phyloP scores from a whole-genome alignment of 2,888 invertebrate species.

The Diarsia dahlii region DNA sequence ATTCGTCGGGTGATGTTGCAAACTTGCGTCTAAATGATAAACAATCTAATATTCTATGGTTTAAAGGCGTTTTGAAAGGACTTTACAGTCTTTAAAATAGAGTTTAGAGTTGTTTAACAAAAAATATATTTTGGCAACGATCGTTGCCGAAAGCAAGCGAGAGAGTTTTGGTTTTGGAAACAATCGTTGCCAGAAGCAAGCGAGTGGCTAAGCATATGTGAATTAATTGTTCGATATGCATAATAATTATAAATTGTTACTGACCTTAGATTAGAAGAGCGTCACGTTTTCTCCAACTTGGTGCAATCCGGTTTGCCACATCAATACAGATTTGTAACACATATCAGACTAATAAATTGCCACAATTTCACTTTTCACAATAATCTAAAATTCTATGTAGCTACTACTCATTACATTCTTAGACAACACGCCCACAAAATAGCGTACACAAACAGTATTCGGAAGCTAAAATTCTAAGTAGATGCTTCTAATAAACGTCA shows the following conservation, averaged over 20 bases:
- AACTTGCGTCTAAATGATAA: too few relatives aligned
- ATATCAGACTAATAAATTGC: slow-evolving; percentile 75
- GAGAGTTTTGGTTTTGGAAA: too few relatives aligned
- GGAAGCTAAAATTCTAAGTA: slow-evolving; percentile 78
- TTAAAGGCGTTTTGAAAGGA: too few relatives aligned
- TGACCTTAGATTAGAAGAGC: slow-evolving; percentile 88
- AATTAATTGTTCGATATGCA: slow-evolving; percentile 30
- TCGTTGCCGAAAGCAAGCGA: too few relatives aligned
- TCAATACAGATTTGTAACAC: slow-evolving; percentile 86
- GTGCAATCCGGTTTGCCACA: slow-evolving; percentile 89
- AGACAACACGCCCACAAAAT: slow-evolving; percentile 81
- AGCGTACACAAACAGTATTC: slow-evolving; percentile 83
- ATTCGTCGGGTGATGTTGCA: too few relatives aligned
- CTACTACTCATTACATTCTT: slow-evolving; percentile 59
- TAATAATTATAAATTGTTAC: slow-evolving; percentile 71
- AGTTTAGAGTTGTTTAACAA: too few relatives aligned
- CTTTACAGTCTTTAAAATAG: too few relatives aligned
- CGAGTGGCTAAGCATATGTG: slow-evolving; percentile 8
- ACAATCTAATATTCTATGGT: too few relatives aligned
- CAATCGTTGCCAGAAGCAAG: too few relatives aligned
- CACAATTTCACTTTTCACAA: slow-evolving; percentile 77
- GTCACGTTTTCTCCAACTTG: slow-evolving; percentile 87
- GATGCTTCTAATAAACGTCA: slow-evolving; percentile 83
- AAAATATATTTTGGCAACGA: too few relatives aligned
- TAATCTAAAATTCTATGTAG: slow-evolving; percentile 60